Evolutionary conservation across 2,888 invertebrate genomes (phyloP), one percentile per base, ranked within the genome.

Genomic region (Amaurobius ferox): DNA sequence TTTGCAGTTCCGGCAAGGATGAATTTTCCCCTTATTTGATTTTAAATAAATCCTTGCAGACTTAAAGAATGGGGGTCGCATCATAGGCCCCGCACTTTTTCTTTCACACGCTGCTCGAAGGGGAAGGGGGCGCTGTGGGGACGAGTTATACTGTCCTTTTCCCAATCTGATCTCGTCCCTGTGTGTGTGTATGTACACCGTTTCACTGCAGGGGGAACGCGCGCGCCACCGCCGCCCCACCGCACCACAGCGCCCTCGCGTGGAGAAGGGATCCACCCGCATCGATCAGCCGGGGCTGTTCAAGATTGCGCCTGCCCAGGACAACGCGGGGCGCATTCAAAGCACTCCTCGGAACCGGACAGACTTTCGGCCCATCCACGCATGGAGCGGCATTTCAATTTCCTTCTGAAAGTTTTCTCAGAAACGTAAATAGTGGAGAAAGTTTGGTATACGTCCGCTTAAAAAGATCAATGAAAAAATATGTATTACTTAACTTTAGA

Each of bases 301-400:
- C 23, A 23, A 55, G 23, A 55, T 23, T 55, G 55, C 55, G 55
- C 55, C 23, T 55, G 55, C 55, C 55, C 55, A 55, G 55, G 23
- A 55, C 55, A 55, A 23, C 55, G 55, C 55, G 55, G 55, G 55
- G 55, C 55, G 55, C 55, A 55, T 55, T 55, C 55, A 55, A 55
- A 55, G 55, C 0, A 55, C 2, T 16, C n/a, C 44, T 13, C 6
- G 9, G n/a, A 5, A 44, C 44, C 44, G 44, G 7, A 13, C n/a
- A n/a, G n/a, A n/a, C n/a, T n/a, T n/a, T n/a, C n/a, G n/a, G n/a
- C n/a, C n/a, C n/a, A n/a, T n/a, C n/a, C n/a, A n/a, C n/a, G n/a
- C n/a, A n/a, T n/a, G n/a, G n/a, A n/a, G n/a, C n/a, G n/a, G n/a
- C n/a, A n/a, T n/a, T n/a, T n/a, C n/a, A n/a, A n/a, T n/a, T n/a